These are phyloP conservation scores for Monochamus saltuarius DNA, from an alignment of 1,140 invertebrate genomes.

Conservation along the genomic window DNA sequence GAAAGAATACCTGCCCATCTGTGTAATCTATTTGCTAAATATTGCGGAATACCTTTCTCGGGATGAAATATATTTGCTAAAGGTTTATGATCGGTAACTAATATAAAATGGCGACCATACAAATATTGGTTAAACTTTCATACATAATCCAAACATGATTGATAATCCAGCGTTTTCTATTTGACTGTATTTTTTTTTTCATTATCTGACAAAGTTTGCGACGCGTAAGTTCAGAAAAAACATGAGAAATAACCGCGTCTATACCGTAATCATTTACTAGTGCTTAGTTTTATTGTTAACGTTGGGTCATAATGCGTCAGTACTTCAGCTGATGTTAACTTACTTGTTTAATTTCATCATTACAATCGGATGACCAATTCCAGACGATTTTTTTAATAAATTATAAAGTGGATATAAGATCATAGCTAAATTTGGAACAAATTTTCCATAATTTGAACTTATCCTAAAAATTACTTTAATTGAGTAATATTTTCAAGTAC, in stretches of 20 bases:
- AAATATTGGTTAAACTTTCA: conserved; percentile 18
- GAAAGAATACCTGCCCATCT: conserved; percentile 17
- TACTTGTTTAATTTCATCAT: background rate
- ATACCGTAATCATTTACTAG: conserved; percentile 33
- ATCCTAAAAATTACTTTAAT: too few species aligned
- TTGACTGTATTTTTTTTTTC: conserved; percentile 52
- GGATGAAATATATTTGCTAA: conserved; percentile 10
- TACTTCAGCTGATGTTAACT: too few species aligned
- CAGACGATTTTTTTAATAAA: background rate
- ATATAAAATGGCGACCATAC: conserved; percentile 8
- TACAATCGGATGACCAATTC: background rate
- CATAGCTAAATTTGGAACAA: too few species aligned
- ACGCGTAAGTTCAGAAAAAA: conserved; percentile 50
- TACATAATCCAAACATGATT: conserved; percentile 47
- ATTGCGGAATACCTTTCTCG: conserved; percentile 14
- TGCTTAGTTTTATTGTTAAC: conserved; percentile 31
- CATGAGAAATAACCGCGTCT: conserved; percentile 34
- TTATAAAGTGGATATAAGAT: too few species aligned
- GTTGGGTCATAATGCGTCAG: conserved; percentile 26
- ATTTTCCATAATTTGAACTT: too few species aligned
- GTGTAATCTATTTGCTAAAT: conserved; percentile 12
- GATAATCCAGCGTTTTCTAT: conserved; percentile 29
- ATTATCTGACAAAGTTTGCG: conserved; percentile 48
- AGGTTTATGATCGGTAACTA: conserved; percentile 18
- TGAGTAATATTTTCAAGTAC: conserved; percentile 5